These are phyloP conservation scores for Sciaenops ocellatus DNA, from an alignment of 2,797 vertebrate species.

Conservation along the genomic window DNA sequence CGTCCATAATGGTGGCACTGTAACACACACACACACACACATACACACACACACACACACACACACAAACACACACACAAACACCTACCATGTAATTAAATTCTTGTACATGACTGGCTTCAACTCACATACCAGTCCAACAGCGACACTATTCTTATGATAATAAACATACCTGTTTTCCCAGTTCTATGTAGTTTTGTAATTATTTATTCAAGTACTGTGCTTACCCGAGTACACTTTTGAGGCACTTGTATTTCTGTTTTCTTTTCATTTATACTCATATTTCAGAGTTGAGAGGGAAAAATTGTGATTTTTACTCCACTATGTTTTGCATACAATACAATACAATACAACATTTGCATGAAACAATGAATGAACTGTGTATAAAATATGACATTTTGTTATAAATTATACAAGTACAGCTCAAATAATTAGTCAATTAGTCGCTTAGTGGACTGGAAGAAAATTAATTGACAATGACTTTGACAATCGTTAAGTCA, in stretches of 20 bases:
- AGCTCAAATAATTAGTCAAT: neutral
- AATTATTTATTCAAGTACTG: too few relatives aligned
- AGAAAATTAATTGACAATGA: neutral
- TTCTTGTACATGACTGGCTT: slow-evolving; percentile 52
- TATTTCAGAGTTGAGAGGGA: too few relatives aligned
- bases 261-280: too few relatives aligned
- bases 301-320: neutral
- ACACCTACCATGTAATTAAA: slow-evolving; percentile 58
- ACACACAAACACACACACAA: slow-evolving; percentile 15
- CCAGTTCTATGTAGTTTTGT: neutral
- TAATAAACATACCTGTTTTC: neutral
- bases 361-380: neutral
- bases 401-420: neutral
- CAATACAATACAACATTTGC: neutral
- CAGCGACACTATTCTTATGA: neutral
- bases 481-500: neutral
- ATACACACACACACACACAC: slow-evolving; percentile 12
- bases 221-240: too few relatives aligned
- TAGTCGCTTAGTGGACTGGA: too few relatives aligned
- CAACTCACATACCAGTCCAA: neutral
- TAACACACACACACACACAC: slow-evolving; percentile 8
- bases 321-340: too few relatives aligned
- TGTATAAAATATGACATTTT: neutral
- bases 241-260: too few relatives aligned
- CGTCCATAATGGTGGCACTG: slow-evolving; percentile 67